A percentile compares a stretch with the other conserved stretches of the same genome.
Evolutionary conservation across 1,140 invertebrate genomes (phyloP).

Genomic region (Apis florea): DNA sequence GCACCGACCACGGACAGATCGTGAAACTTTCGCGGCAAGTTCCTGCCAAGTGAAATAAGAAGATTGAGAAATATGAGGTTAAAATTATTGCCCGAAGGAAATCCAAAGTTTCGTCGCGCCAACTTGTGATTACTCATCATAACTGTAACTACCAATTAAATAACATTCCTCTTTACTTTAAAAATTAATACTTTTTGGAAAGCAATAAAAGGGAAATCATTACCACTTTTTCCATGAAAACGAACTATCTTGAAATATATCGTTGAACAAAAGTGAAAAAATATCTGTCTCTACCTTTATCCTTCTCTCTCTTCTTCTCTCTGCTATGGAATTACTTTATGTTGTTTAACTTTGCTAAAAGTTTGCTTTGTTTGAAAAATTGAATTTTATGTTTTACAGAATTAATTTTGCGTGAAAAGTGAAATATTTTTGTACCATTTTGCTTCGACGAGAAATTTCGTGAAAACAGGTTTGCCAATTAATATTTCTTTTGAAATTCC

Average conservation of each 20-base stretch:
- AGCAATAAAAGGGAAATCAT: background rate
- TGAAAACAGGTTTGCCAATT: background rate
- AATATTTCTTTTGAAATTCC: background rate
- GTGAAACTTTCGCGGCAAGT: slow-evolving; percentile 33
- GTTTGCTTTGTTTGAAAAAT: background rate
- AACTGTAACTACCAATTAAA: background rate
- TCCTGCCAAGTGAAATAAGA: slow-evolving; percentile 30
- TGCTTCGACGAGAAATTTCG: background rate
- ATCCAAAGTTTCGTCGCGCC: slow-evolving; percentile 6
- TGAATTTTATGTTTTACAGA: background rate
- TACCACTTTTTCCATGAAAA: too few relatives aligned
- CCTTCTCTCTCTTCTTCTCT: too few relatives aligned
- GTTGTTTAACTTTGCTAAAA: background rate
- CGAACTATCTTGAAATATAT: too few relatives aligned
- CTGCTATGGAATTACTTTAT: background rate
- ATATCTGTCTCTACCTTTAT: too few relatives aligned
- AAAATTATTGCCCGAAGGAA: slow-evolving; percentile 14
- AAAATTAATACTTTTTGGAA: background rate
- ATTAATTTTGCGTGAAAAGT: background rate
- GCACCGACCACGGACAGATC: background rate
- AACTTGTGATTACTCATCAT: slow-evolving; percentile 32
- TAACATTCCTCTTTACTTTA: background rate
- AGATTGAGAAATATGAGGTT: slow-evolving; percentile 43
- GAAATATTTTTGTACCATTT: background rate
- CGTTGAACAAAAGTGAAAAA: too few relatives aligned